Evolutionary conservation across 2,888 invertebrate species (phyloP).

Genomic region (Tillus elongatus): DNA sequence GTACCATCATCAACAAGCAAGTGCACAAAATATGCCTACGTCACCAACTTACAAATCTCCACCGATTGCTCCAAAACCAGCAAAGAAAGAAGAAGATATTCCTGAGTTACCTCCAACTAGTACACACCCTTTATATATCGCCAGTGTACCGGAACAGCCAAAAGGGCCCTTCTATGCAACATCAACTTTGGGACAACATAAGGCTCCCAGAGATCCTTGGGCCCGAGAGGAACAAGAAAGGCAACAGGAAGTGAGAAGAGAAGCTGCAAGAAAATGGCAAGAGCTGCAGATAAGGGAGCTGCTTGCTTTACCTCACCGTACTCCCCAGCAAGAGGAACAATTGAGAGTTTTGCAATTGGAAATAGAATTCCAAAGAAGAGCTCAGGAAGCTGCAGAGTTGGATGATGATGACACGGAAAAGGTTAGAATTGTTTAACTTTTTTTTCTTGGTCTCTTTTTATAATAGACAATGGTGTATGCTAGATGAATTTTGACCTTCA

Average conservation of each 20-base stretch:
- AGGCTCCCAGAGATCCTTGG: constrained; percentile 70
- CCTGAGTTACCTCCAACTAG: constrained; percentile 63
- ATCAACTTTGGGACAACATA: constrained; percentile 42
- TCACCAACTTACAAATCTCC: constrained; percentile 41
- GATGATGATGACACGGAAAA: constrained; percentile 62
- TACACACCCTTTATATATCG: constrained; percentile 65
- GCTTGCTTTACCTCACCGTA: constrained; percentile 57
- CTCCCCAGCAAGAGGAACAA: constrained; percentile 78
- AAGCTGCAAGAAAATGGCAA: constrained; percentile 68
- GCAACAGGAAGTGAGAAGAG: constrained; percentile 61
- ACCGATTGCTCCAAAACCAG: constrained; percentile 51
- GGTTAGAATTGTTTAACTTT: constrained; percentile 34
- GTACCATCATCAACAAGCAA: too few species aligned
- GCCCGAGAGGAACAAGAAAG: constrained; percentile 83
- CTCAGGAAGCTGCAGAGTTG: constrained; percentile 64
- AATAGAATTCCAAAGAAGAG: constrained; percentile 85
- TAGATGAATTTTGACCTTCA: too few species aligned
- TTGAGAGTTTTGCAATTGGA: constrained; percentile 83
- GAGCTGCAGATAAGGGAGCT: constrained; percentile 82
- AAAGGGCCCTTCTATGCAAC: constrained; percentile 62
- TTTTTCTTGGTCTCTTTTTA: constrained; percentile 3
- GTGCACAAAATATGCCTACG: constrained; percentile 42
- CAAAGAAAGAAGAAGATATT: constrained; percentile 35
- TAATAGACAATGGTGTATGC: too few species aligned
- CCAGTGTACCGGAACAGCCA: constrained; percentile 64